These are phyloP conservation scores for Maccullochella peelii DNA, from an alignment of 2,113 vertebrate genomes.

Conservation along the genomic window DNA sequence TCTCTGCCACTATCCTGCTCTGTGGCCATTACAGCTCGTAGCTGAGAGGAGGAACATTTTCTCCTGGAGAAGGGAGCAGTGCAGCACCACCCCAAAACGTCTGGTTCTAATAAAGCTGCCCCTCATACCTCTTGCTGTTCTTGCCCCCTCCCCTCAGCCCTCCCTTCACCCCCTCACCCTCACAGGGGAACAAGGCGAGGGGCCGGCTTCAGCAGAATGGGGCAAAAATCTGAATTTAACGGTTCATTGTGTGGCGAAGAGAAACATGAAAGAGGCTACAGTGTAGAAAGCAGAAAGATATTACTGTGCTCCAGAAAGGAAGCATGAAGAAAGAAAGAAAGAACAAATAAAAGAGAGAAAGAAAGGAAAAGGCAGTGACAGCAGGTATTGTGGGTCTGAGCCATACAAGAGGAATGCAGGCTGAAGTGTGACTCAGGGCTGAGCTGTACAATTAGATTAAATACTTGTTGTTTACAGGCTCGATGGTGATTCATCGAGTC, in stretches of 20 bases:
- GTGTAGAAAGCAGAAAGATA: constrained; percentile 34
- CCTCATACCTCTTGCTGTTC: constrained; percentile 66
- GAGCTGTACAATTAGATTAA: constrained; percentile 57
- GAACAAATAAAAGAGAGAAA: constrained; percentile 11
- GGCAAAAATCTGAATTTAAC: constrained; percentile 69
- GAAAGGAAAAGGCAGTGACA: constrained; percentile 48
- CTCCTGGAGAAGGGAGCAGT: constrained; percentile 53
- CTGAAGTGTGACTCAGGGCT: constrained; percentile 73
- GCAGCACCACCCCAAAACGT: constrained; percentile 81
- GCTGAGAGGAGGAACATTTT: constrained; percentile 60
- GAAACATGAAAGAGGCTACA: constrained; percentile 48
- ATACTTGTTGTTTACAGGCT: constrained; percentile 55
- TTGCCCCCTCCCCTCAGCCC: constrained; percentile 9
- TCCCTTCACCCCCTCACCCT: constrained; percentile 17
- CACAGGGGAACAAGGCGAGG: constrained; percentile 69
- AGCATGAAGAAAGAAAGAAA: constrained; percentile 1
- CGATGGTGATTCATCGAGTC: constrained; percentile 62
- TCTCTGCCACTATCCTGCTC: constrained; percentile 48
- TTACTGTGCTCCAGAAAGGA: constrained; percentile 16
- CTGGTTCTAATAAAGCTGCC: constrained; percentile 86
- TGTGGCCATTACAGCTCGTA: constrained; percentile 31
- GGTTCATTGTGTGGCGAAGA: constrained; percentile 48
- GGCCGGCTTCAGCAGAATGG: constrained; percentile 62
- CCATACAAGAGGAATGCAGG: constrained; percentile 49
- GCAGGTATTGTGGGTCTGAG: constrained; percentile 64